Percentiles rank a stretch among this genome's conserved stretches.
phyloP scores from a whole-genome alignment of 2,888 invertebrate species.

The Nomada ferruginata region DNA sequence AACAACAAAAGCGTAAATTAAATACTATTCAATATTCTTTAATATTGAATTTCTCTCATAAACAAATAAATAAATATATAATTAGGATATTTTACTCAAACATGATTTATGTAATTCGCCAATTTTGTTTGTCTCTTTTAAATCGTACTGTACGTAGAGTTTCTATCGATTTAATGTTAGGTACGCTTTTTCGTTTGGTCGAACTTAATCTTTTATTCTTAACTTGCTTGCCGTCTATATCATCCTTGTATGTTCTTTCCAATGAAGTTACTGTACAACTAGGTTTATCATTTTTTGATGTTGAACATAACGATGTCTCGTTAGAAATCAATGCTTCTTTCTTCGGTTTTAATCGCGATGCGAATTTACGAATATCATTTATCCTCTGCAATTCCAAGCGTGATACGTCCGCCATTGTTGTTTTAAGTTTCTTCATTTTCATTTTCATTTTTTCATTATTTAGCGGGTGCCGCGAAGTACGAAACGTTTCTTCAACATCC shows the following conservation, averaged over 20 bases:
- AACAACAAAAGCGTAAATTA: not conserved
- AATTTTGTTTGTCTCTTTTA: not conserved
- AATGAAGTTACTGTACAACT: not conserved
- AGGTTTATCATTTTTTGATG: not conserved
- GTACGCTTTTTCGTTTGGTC: not conserved
- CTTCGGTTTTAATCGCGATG: not conserved
- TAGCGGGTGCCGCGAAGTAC: too few relatives aligned
- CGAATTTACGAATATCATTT: constrained; percentile 7
- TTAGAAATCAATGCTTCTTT: not conserved
- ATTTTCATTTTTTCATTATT: not conserved
- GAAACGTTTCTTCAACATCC: not conserved
- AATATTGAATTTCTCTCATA: constrained; percentile 12
- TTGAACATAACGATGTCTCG: not conserved
- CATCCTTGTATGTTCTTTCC: not conserved
- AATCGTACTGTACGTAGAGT: not conserved
- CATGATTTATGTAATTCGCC: not conserved
- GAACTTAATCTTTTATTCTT: not conserved
- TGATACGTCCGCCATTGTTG: not conserved
- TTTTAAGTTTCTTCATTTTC: not conserved
- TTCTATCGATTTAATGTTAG: not conserved
- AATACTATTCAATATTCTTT: constrained; percentile 10
- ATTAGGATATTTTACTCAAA: not conserved
- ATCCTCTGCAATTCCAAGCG: constrained; percentile 16
- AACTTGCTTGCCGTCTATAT: not conserved
- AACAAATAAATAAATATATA: not conserved